These are phyloP conservation scores for Amniataba percoides DNA, from an alignment of 2,797 vertebrate genomes.

Conservation along the genomic window DNA sequence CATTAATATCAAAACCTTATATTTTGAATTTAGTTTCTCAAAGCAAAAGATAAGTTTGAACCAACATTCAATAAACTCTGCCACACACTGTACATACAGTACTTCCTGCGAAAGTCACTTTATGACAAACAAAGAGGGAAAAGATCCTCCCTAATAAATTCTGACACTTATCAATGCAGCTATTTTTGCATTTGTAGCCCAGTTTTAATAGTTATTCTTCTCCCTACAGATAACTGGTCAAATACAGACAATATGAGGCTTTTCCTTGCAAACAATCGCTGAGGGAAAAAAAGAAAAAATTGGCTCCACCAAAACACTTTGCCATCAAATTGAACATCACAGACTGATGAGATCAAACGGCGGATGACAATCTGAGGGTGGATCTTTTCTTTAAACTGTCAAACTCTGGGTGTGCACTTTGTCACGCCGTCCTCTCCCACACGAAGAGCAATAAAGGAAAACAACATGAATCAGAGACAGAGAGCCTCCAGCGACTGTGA, in stretches of 20 bases:
- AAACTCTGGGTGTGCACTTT: slow-evolving; percentile 75
- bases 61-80: too few relatives aligned
- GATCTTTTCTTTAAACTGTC: slow-evolving; percentile 77
- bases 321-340: slow-evolving; percentile 64
- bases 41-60: too few relatives aligned
- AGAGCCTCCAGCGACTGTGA: slow-evolving; percentile 57
- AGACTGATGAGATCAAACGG: slow-evolving; percentile 69
- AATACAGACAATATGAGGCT: slow-evolving; percentile 53
- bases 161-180: slow-evolving; percentile 8
- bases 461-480: slow-evolving; percentile 53
- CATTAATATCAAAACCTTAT: too few relatives aligned
- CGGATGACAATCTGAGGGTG: slow-evolving; percentile 75
- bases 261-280: slow-evolving; percentile 39
- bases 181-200: slow-evolving; percentile 14
- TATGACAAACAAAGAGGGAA: background rate
- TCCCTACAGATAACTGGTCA: slow-evolving; percentile 54
- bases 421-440: slow-evolving; percentile 66
- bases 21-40: too few relatives aligned
- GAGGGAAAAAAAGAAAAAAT: slow-evolving; percentile 2
- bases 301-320: slow-evolving; percentile 46
- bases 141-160: background rate
- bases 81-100: too few relatives aligned
- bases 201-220: slow-evolving; percentile 17
- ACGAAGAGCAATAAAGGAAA: slow-evolving; percentile 56
- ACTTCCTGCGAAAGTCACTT: background rate